phyloP scores from a whole-genome alignment of 2,113 vertebrate species.

The Lagopus leucura region DNA sequence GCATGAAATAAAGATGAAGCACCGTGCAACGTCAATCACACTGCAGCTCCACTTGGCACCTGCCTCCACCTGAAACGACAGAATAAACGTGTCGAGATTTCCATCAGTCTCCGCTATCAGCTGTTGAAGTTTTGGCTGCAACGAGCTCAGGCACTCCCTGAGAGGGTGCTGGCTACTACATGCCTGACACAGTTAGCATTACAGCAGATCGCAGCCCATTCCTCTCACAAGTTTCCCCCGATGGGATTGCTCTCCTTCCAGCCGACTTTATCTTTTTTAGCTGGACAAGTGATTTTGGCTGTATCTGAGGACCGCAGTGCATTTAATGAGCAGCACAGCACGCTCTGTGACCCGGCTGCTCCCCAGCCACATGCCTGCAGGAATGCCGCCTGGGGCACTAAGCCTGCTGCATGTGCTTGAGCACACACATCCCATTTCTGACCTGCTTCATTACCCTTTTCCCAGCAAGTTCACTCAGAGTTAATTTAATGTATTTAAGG shows the following conservation, averaged over 20 bases:
- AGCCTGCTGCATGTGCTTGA: not conserved
- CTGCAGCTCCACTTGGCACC: not conserved
- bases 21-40: accelerated
- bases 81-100: not conserved
- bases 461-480: not conserved
- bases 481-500: conserved; percentile 2
- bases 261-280: not conserved
- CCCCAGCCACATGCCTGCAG: not conserved
- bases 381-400: not conserved
- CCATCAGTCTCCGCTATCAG: not conserved
- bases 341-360: conserved; percentile 7
- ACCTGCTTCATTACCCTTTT: not conserved
- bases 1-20: conserved; percentile 36
- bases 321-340: not conserved
- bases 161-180: not conserved
- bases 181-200: not conserved
- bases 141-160: not conserved
- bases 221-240: not conserved
- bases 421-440: not conserved
- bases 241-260: not conserved
- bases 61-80: not conserved
- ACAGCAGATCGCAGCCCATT: not conserved
- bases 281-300: not conserved
- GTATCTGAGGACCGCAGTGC: not conserved
- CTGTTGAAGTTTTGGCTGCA: not conserved